Evolutionary conservation across 2,797 vertebrate genomes (phyloP).

Genomic region (Enteromius radiatus): DNA sequence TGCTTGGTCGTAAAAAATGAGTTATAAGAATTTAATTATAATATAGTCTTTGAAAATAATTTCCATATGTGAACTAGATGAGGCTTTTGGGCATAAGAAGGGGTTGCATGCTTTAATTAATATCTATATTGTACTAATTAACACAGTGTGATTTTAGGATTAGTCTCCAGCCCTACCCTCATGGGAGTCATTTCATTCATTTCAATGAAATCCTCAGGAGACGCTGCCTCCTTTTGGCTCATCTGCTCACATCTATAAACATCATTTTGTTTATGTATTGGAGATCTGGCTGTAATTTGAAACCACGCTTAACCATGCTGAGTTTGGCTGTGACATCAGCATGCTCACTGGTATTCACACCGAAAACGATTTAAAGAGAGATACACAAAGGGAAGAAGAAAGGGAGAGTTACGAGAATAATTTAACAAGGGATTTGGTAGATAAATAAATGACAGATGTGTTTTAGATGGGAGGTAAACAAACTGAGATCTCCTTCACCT

Average conservation of each 20-base stretch:
- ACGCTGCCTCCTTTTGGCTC: constrained; percentile 12
- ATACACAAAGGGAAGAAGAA: background rate
- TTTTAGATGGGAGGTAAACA: constrained; percentile 62
- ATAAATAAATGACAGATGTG: constrained; percentile 61
- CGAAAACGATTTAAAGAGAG: background rate
- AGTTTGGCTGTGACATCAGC: constrained; percentile 2
- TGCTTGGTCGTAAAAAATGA: constrained; percentile 11
- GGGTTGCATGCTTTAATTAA: background rate
- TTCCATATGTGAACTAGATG: background rate
- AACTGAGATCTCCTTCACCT: constrained; percentile 44
- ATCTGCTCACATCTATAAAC: constrained; percentile 33
- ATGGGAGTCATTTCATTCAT: background rate
- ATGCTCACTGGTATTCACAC: background rate
- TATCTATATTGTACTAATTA: constrained; percentile 15
- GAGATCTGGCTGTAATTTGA: constrained; percentile 17
- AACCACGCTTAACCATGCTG: constrained; percentile 13
- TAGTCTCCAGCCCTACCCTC: background rate
- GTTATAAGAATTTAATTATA: constrained; percentile 3
- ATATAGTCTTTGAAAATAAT: background rate
- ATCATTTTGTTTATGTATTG: constrained; percentile 5
- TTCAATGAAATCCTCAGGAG: constrained; percentile 17
- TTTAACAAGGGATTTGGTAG: constrained; percentile 45
- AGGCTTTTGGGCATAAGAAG: background rate
- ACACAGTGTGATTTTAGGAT: background rate
- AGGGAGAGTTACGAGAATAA: constrained; percentile 24